Evolutionary conservation across 1,140 invertebrate genomes (phyloP), one percentile per base, ranked within the genome.

Genomic region (Pteromalus puparum): DNA sequence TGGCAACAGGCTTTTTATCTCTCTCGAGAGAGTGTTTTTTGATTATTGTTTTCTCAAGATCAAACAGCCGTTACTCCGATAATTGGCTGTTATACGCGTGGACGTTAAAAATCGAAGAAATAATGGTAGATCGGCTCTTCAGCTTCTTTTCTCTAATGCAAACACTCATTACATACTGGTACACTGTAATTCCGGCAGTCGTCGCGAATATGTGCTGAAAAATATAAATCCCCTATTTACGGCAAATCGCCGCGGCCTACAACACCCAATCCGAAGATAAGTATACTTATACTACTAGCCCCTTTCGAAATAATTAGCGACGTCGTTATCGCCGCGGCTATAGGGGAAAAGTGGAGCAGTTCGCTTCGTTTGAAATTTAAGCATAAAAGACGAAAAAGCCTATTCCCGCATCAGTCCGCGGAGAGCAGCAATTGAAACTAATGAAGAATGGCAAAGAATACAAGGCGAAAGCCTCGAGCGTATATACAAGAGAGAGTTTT

Each of bases 371-470:
- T 38, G 75, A 84, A 74, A 84, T 84, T 65, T 38, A 84, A 84
- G 30, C 34, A 6, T 28, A 15, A 46, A 46, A n/a, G 10, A 73
- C 38, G 21, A 83, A 83, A 76, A 28, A 83, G 72, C 28, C 30
- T 5, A 34, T 34, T 34, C 30, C 7, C 53, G 21, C 38, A n/a
- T n/a, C n/a, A n/a, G n/a, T n/a, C n/a, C 34, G 38, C 73, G 53
- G 61, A 72, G 34, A 30, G 24, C 67, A n/a, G 67, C 67, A 28
- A 70, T 28, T n/a, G 67, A 61, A 24, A 30, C 82, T 83, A 79
- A 83, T 73, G 76, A 83, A 83, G 67, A 83, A 79, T 73, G 30
- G 81, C 67, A 78, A 84, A 61, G 82, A 72, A 48, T 6, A 65
- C 61, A 48, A 75, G 67, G 81, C 72, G 26, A 82, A 53, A 67